phyloP scores from a whole-genome alignment of 1,140 invertebrate genomes.

The Epicauta chinensis region DNA sequence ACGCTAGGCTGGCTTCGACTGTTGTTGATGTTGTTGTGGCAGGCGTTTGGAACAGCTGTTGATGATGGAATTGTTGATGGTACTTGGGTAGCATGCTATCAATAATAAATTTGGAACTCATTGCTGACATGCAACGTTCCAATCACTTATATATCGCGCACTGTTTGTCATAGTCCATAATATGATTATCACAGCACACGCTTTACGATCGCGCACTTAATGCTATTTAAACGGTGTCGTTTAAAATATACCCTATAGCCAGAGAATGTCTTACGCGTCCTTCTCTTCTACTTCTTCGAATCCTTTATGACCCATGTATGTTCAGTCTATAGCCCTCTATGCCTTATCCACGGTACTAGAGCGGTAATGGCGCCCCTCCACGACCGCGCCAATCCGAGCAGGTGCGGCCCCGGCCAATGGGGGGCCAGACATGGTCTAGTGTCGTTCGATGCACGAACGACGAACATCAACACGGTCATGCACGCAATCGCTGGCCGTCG shows the following conservation, averaged over 20 bases:
- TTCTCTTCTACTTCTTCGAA: slow-evolving; percentile 60
- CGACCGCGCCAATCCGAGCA: slow-evolving; percentile 39
- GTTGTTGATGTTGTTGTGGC: slow-evolving; percentile 39
- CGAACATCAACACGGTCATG: not conserved
- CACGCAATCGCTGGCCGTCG: not conserved
- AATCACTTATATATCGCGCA: slow-evolving; percentile 38
- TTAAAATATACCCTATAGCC: slow-evolving; percentile 40
- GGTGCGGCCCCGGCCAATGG: slow-evolving; percentile 42
- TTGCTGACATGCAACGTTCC: slow-evolving; percentile 47
- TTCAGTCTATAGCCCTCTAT: slow-evolving; percentile 60
- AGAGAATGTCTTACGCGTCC: slow-evolving; percentile 53
- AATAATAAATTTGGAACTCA: slow-evolving; percentile 95
- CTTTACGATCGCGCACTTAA: slow-evolving; percentile 39
- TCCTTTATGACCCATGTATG: slow-evolving; percentile 62
- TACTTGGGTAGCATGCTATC: slow-evolving; percentile 96
- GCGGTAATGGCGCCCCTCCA: slow-evolving; percentile 55
- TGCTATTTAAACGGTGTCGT: slow-evolving; percentile 34
- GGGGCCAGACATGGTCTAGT: slow-evolving; percentile 31
- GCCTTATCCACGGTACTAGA: slow-evolving; percentile 56
- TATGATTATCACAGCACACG: slow-evolving; percentile 21
- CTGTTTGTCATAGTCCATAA: slow-evolving; percentile 37
- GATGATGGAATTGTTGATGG: slow-evolving; percentile 71
- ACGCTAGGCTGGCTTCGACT: slow-evolving; percentile 51
- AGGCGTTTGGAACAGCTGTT: slow-evolving; percentile 53
- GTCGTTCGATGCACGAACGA: slow-evolving; percentile 30